These are phyloP conservation scores for Sceliomorpha sp. DNA, from an alignment of 2,888 invertebrate genomes.

Conservation along the genomic window DNA sequence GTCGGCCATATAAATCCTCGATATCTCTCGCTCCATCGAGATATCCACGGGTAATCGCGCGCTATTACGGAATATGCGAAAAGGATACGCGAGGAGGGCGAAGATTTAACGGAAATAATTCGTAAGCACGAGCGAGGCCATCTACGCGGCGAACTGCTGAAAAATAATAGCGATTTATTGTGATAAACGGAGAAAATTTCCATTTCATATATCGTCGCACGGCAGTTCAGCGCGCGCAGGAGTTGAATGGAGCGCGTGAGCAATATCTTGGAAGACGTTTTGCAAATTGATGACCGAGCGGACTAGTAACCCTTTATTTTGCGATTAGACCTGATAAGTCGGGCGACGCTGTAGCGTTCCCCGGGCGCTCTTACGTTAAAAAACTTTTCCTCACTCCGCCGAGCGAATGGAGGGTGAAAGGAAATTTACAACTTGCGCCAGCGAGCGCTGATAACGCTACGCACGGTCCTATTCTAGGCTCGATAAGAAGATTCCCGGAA, in stretches of 20 bases:
- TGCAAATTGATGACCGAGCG: conserved; percentile 60
- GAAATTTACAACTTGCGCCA: conserved; percentile 63
- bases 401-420: conserved; percentile 39
- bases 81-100: too few relatives aligned
- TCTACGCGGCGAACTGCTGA: too few relatives aligned
- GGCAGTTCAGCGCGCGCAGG: conserved; percentile 24
- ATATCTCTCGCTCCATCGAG: too few relatives aligned
- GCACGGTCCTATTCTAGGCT: conserved; percentile 51
- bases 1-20: too few relatives aligned
- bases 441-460: conserved; percentile 57
- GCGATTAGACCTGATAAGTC: conserved; percentile 64
- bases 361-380: conserved; percentile 52
- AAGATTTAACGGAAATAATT: too few relatives aligned
- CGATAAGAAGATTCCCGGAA: conserved; percentile 58
- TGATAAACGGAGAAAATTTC: conserved; percentile 42
- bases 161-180: conserved; percentile 11
- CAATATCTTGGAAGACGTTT: conserved; percentile 57
- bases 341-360: conserved; percentile 51
- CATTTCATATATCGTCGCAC: conserved; percentile 37
- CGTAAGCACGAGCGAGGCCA: too few relatives aligned
- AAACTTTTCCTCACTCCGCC: conserved; percentile 46
- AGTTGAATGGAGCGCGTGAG: conserved; percentile 38
- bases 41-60: too few relatives aligned
- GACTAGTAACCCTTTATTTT: conserved; percentile 67
- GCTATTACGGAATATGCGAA: too few relatives aligned